phyloP scores from a whole-genome alignment of 2,797 vertebrate genomes.

The Danio choprae region DNA sequence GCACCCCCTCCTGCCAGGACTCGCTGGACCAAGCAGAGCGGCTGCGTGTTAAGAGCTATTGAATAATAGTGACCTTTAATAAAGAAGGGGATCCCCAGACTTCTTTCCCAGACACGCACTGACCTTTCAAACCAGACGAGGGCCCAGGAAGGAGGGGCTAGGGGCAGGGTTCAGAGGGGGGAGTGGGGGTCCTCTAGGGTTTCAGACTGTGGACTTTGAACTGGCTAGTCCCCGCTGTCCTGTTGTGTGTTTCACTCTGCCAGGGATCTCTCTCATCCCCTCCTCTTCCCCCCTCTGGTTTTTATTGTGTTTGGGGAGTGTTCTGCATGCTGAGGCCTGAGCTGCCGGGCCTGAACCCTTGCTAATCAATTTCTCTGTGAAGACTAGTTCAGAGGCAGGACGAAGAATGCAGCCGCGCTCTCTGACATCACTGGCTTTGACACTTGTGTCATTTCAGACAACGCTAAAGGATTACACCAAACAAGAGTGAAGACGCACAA shows the following conservation, averaged over 20 bases:
- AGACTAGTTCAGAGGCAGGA: slow-evolving; percentile 84
- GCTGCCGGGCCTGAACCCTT: slow-evolving; percentile 91
- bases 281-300: slow-evolving; percentile 46
- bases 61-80: slow-evolving; percentile 97
- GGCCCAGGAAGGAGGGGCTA: slow-evolving; percentile 73
- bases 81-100: slow-evolving; percentile 92
- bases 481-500: slow-evolving; percentile 41
- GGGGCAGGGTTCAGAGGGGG: slow-evolving; percentile 45
- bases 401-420: slow-evolving; percentile 80
- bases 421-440: slow-evolving; percentile 82
- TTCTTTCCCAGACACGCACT: slow-evolving; percentile 94
- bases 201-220: slow-evolving; percentile 88
- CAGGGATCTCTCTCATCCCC: slow-evolving; percentile 50
- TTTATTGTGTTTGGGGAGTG: slow-evolving; percentile 59
- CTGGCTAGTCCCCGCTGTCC: slow-evolving; percentile 84
- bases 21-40: slow-evolving; percentile 61
- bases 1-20: slow-evolving; percentile 50
- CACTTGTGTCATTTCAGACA: slow-evolving; percentile 71
- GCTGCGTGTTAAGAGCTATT: slow-evolving; percentile 86
- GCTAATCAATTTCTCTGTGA: slow-evolving; percentile 99
- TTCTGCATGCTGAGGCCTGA: slow-evolving; percentile 84
- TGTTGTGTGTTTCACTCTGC: slow-evolving; percentile 77
- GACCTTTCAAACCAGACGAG: slow-evolving; percentile 97
- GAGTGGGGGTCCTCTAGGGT: slow-evolving; percentile 56
- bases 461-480: slow-evolving; percentile 64